phyloP scores from a whole-genome alignment of 2,888 invertebrate genomes.

The Aspidiotus rigidus region DNA sequence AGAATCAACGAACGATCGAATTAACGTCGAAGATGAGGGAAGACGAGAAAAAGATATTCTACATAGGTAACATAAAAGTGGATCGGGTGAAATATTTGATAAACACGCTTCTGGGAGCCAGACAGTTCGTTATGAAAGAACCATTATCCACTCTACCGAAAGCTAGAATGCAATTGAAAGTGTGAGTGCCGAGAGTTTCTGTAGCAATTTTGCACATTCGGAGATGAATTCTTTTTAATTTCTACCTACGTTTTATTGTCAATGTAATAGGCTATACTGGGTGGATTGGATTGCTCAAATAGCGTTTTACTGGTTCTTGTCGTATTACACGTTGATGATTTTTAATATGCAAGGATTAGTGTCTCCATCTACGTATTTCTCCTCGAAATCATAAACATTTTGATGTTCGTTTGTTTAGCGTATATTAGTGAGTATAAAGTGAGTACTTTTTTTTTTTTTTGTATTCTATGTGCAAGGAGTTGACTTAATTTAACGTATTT shows the following conservation, averaged over 20 bases:
- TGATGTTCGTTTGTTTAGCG: no score
- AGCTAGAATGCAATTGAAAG: constrained; percentile 54
- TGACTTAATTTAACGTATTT: no score
- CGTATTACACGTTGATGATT: constrained; percentile 39
- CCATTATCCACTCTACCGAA: constrained; percentile 64
- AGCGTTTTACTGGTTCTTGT: constrained; percentile 39
- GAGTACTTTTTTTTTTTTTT: no score
- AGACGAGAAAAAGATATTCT: constrained; percentile 54
- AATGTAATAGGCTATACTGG: constrained; percentile 42
- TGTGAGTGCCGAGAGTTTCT: constrained; percentile 45
- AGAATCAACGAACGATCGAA: constrained; percentile 52
- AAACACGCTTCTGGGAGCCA: constrained; percentile 69
- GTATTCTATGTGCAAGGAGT: no score
- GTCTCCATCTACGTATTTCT: background rate
- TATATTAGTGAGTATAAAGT: no score
- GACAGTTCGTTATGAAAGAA: constrained; percentile 75
- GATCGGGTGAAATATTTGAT: constrained; percentile 52
- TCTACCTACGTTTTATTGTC: background rate
- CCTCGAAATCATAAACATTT: no score
- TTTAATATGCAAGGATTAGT: constrained; percentile 13
- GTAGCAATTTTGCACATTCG: background rate
- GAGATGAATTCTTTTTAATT: background rate
- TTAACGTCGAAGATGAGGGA: constrained; percentile 48
- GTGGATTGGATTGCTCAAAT: constrained; percentile 42
- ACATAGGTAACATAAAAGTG: constrained; percentile 38